phyloP scores from a whole-genome alignment of 2,797 vertebrate genomes.

The Neomorphus geoffroyi region DNA sequence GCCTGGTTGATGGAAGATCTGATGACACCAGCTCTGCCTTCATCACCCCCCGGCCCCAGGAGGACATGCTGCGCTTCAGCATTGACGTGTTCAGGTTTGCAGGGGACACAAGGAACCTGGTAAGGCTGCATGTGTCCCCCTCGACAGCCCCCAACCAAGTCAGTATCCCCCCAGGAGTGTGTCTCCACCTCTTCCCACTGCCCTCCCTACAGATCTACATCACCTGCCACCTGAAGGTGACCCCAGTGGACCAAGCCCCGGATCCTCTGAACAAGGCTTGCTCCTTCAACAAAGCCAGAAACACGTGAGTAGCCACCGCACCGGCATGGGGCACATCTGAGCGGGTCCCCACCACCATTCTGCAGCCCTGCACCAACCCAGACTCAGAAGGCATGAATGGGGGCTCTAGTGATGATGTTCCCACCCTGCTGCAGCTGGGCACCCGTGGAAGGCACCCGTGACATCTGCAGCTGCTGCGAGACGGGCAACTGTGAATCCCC shows the following conservation, averaged over 20 bases:
- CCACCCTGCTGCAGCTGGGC: constrained; percentile 44
- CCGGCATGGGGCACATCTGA: rapidly evolving
- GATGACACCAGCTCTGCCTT: constrained; percentile 53
- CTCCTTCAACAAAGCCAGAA: constrained; percentile 71
- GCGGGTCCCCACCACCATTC: not conserved
- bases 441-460: constrained; percentile 60
- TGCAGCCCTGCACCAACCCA: rapidly evolving
- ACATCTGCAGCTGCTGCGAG: constrained; percentile 55
- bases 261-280: constrained; percentile 75
- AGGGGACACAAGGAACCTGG: not conserved
- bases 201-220: constrained; percentile 68
- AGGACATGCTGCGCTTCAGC: constrained; percentile 46
- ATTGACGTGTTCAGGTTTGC: constrained; percentile 48
- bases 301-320: constrained; percentile 7
- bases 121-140: not conserved
- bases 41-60: constrained; percentile 17
- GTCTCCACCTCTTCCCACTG: not conserved
- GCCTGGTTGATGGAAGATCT: constrained; percentile 48
- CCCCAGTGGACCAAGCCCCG: not conserved
- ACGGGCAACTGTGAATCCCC: not conserved
- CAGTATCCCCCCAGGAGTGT: rapidly evolving
- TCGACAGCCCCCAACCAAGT: rapidly evolving
- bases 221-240: constrained; percentile 75
- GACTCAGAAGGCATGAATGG: rapidly evolving
- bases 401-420: rapidly evolving